Base-by-base conservation (phyloP, 2,888 invertebrate genomes). In the Caradrina clavipalpis region DNA sequence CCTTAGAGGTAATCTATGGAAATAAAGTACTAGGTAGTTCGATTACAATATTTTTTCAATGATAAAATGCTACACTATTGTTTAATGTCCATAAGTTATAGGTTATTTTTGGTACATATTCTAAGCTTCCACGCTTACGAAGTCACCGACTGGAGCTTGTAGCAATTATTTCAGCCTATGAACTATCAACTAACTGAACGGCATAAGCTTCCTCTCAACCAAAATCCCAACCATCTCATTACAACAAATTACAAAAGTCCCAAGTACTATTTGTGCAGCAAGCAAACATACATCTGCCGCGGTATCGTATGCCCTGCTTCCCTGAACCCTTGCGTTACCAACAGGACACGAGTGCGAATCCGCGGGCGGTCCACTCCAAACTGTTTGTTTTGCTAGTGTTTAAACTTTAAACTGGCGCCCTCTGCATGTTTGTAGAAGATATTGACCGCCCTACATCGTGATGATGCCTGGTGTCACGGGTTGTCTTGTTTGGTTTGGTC, bases 311-410 rank as follows among this genome's bases (percentile, higher is more conserved):
- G 85, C 79, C 80, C 78, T 81, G 77, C 66, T 90, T 88, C 88
- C 76, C 60, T 89, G 88, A 90, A 89, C 85, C 88, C 86, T 82
- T 57, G 31, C 45, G 51, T 45, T 21, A 13, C 51, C 57, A 58
- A 50, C 82, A 69, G 85, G 84, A 87, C 89, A 49, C 49, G 63
- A 78, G 79, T 91, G 93, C 93, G 92, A 93, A 92, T 90, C 92
- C 83, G 86, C 91, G 93, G 93, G 94, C 92, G 94, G 94, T 93
- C 87, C 81, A 75, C 86, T 86, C 71, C 84, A 77, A 53, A 60
- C 76, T 92, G 91, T 94, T 94, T 94, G 90, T 91, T 92, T 92
- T 92, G 89, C 87, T 88, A 83, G 89, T 93, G 89, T 92, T 92
- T 91, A 86, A 88, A 82, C 84, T 92, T 91, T 91, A 87, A 89